Evolutionary conservation across 2,797 vertebrate genomes (phyloP).

Genomic region (Danio kyathit): DNA sequence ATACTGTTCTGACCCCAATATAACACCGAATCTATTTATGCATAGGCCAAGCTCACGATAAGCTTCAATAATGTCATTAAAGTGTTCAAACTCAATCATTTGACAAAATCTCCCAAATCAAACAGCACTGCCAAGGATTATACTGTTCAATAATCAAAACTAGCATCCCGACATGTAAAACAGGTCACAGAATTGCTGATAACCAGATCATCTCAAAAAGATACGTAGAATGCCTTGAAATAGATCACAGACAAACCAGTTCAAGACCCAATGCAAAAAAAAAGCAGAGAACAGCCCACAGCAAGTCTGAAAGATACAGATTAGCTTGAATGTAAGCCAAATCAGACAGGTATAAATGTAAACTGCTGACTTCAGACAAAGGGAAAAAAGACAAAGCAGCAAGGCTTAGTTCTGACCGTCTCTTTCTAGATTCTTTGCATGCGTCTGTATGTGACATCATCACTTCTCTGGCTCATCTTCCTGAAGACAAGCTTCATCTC

Average conservation of each 20-base stretch:
- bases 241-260: slow-evolving; percentile 23
- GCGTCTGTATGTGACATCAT: not conserved
- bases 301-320: not conserved
- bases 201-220: slow-evolving; percentile 22
- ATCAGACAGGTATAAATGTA: slow-evolving; percentile 1
- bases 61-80: slow-evolving; percentile 9
- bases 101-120: not conserved
- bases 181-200: not conserved
- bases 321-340: slow-evolving; percentile 2
- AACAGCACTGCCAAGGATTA: slow-evolving; percentile 5
- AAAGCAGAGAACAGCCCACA: slow-evolving; percentile 5
- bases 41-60: slow-evolving; percentile 6
- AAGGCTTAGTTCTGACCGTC: slow-evolving; percentile 9
- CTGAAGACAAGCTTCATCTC: not conserved
- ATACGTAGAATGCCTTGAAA: slow-evolving; percentile 7
- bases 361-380: not conserved
- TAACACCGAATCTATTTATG: not conserved
- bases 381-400: not conserved
- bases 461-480: not conserved
- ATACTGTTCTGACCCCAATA: slow-evolving; percentile 12
- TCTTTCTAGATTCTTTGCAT: too few relatives aligned
- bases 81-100: slow-evolving; percentile 20
- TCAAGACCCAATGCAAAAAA: slow-evolving; percentile 6
- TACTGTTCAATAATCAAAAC: not conserved
- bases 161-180: not conserved